Base-by-base conservation (phyloP, 1,140 invertebrate genomes). In the Euura saliciscinereae region DNA sequence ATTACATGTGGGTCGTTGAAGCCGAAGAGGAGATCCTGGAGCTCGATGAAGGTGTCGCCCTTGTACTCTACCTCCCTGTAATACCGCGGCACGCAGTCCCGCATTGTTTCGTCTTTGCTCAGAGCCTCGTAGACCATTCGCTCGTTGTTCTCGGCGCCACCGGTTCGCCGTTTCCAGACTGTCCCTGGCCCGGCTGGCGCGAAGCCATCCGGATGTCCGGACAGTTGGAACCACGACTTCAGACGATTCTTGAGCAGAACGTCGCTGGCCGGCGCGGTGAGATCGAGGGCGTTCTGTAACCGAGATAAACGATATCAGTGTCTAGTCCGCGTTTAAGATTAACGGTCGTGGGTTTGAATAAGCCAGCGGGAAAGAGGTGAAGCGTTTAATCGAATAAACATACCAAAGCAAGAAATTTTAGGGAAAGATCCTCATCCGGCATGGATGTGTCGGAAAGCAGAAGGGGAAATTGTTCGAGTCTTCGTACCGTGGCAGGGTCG, bases 131-230 rank as follows among this genome's bases (percentile, higher is more conserved):
- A 98, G 2, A 96, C 95, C 70, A 91, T 87, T 44, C 92, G 83
- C 86, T 95, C 91, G 85, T 91, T 91, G 88, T 97, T 92, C 89
- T 97, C 95, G 87, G 83, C 73, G 4, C 88, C 88, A 43, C 90
- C 89, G 2, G 89, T 88, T 43, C 94, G 92, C 74, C 96, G 93
- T 86, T 98, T 98, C 93, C 97, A 98, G 43, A 98, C 95, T 5
- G 96, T 97, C 46, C 96, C 96, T 2, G 96, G 95, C 0, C 96
- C 95, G 2, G 97, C 97, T 6, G 96, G 96, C 8, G 97, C 96
- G 86, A 99, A 93, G 73, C 95, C 95, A 66, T 97, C 96, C 71
- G 93, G 93, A 86, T 99, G 98, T 0, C 98, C 98, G 11, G 96
- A 96, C 66, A 99, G 86, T 85, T 99, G 97, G 84, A 99, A 94